A percentile compares a stretch with the other conserved stretches of the same genome.
These are phyloP conservation scores for Hydriomena furcata DNA, from an alignment of 2,888 invertebrate genomes.

Conservation along the genomic window DNA sequence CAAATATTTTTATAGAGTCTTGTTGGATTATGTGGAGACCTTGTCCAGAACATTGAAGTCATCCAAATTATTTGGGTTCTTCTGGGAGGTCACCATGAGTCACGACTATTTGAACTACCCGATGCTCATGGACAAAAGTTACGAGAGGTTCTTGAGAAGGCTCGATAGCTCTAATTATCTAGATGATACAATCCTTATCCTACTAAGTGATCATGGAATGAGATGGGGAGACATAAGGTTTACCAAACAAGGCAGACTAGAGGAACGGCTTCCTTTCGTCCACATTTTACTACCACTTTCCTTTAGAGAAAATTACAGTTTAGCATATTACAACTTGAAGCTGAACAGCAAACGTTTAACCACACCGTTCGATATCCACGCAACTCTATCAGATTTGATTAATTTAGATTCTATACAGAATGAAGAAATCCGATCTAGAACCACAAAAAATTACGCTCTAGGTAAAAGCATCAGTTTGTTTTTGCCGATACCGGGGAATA, in stretches of 20 bases:
- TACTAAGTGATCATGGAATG: conserved; percentile 96
- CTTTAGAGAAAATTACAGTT: conserved; percentile 85
- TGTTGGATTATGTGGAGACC: conserved; percentile 88
- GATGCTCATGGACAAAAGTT: conserved; percentile 87
- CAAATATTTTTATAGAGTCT: conserved; percentile 86
- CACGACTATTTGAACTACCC: conserved; percentile 94
- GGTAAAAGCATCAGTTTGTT: conserved; percentile 90
- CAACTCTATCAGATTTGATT: conserved; percentile 88
- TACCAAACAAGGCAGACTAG: conserved; percentile 93
- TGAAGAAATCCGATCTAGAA: conserved; percentile 61
- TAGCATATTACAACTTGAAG: conserved; percentile 85
- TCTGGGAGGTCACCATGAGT: conserved; percentile 92
- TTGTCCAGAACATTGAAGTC: conserved; percentile 83
- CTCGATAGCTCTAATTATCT: conserved; percentile 80
- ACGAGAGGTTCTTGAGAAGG: conserved; percentile 82
- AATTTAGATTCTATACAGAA: conserved; percentile 73
- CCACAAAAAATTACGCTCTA: conserved; percentile 55
- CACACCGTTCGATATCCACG: conserved; percentile 92
- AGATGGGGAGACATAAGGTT: conserved; percentile 92
- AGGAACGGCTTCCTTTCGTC: conserved; percentile 93
- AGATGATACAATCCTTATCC: conserved; percentile 86
- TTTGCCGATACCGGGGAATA: conserved; percentile 85
- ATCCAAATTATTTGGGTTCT: conserved; percentile 90
- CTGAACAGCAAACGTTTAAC: conserved; percentile 88
- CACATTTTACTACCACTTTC: conserved; percentile 88